Percentiles rank a stretch among this genome's conserved stretches.
Conservation (phyloP, 2,113 vertebrate species). For the Carassius carassius region DNA sequence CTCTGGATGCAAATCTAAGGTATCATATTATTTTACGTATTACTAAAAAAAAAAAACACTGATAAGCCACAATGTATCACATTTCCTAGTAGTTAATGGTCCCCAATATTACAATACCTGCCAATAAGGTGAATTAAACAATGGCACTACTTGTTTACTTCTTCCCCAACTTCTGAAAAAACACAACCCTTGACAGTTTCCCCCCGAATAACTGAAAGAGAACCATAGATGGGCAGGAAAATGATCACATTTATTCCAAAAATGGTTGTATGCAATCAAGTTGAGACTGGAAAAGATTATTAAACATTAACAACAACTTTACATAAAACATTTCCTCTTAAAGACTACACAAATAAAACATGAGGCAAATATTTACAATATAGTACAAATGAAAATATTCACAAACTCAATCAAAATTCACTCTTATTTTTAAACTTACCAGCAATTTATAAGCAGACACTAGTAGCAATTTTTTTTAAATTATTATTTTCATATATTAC, state of each 20-base stretch:
- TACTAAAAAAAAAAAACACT: too few species aligned
- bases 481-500: not conserved
- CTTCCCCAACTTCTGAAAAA: conserved; percentile 59
- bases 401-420: conserved; percentile 25
- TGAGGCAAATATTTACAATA: conserved; percentile 89
- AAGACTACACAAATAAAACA: conserved; percentile 65
- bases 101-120: not conserved
- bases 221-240: conserved; percentile 79
- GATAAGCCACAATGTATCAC: not conserved
- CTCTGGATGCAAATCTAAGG: too few species aligned
- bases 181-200: not conserved
- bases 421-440: conserved; percentile 27
- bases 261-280: conserved; percentile 71
- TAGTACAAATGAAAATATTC: conserved; percentile 74
- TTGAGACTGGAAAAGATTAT: conserved; percentile 72
- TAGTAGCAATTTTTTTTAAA: conserved; percentile 50
- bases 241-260: conserved; percentile 83
- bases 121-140: not conserved
- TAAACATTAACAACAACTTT: conserved; percentile 77
- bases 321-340: conserved; percentile 86
- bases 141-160: conserved; percentile 72
- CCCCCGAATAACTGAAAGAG: not conserved
- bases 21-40: too few species aligned
- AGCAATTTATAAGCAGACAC: conserved; percentile 73
- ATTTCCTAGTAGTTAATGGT: too few species aligned